Conservation (phyloP, 2,113 vertebrate genomes). For the Amphiprion percula region DNA sequence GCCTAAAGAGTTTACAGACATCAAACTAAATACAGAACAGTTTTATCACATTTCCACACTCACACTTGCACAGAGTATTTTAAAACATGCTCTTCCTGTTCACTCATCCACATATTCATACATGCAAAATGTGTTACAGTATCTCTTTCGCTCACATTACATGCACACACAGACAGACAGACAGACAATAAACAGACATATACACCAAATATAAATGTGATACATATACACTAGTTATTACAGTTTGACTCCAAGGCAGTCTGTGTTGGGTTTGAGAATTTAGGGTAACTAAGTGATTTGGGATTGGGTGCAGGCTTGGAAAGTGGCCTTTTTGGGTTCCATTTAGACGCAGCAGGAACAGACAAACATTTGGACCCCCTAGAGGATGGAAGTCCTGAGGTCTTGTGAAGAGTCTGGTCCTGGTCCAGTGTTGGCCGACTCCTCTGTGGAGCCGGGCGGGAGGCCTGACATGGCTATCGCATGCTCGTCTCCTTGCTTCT, state of each 20-base stretch:
- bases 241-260: slow-evolving; percentile 25
- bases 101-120: slow-evolving; percentile 18
- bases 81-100: slow-evolving; percentile 17
- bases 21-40: slow-evolving; percentile 16
- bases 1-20: slow-evolving; percentile 21
- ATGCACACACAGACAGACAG: slow-evolving; percentile 29
- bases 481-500: slow-evolving; percentile 50
- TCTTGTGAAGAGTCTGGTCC: slow-evolving; percentile 67
- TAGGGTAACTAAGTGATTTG: background rate
- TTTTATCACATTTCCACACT: slow-evolving; percentile 26
- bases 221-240: slow-evolving; percentile 37
- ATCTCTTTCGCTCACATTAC: background rate
- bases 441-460: slow-evolving; percentile 40
- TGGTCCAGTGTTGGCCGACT: slow-evolving; percentile 36
- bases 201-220: slow-evolving; percentile 44
- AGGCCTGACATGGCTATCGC: slow-evolving; percentile 65
- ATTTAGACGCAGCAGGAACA: slow-evolving; percentile 21
- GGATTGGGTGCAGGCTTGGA: background rate
- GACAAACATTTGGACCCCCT: slow-evolving; percentile 15
- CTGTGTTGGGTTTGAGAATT: slow-evolving; percentile 25
- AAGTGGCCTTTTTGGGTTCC: slow-evolving; percentile 34
- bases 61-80: slow-evolving; percentile 8
- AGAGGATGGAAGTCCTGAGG: slow-evolving; percentile 71
- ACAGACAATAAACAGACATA: background rate
- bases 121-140: slow-evolving; percentile 13